These are phyloP conservation scores for Pachyramphus minor DNA, from an alignment of 2,113 vertebrate genomes.

Conservation along the genomic window DNA sequence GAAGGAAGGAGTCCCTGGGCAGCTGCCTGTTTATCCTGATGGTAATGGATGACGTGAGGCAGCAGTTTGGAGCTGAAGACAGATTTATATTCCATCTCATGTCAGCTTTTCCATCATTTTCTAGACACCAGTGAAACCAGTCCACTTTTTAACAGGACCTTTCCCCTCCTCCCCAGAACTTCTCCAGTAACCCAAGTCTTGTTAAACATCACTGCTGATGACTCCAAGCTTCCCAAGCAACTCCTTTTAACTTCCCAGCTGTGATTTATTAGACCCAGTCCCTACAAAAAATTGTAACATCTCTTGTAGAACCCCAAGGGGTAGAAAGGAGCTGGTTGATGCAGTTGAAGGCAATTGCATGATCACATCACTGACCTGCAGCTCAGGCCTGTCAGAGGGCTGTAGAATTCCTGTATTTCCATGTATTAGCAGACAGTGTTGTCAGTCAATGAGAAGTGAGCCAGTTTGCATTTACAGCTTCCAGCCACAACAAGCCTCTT, in stretches of 20 bases:
- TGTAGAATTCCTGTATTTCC: background rate
- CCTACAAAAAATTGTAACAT: background rate
- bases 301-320: background rate
- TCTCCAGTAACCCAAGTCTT: background rate
- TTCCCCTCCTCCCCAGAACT: background rate
- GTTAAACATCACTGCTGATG: background rate
- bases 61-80: background rate
- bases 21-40: background rate
- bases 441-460: background rate
- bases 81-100: background rate
- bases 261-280: background rate
- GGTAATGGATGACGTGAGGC: background rate
- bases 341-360: background rate
- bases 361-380: background rate
- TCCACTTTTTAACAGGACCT: background rate
- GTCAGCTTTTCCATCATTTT: constrained; percentile 31
- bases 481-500: background rate
- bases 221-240: background rate
- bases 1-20: background rate
- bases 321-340: background rate
- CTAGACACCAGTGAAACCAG: background rate
- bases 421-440: background rate
- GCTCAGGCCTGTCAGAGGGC: background rate
- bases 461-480: background rate
- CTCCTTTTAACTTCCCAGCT: background rate